A percentile compares a stretch with the other conserved stretches of the same genome.
Evolutionary conservation across 2,797 vertebrate genomes (phyloP).

Genomic region (Premnoplex brunnescens): DNA sequence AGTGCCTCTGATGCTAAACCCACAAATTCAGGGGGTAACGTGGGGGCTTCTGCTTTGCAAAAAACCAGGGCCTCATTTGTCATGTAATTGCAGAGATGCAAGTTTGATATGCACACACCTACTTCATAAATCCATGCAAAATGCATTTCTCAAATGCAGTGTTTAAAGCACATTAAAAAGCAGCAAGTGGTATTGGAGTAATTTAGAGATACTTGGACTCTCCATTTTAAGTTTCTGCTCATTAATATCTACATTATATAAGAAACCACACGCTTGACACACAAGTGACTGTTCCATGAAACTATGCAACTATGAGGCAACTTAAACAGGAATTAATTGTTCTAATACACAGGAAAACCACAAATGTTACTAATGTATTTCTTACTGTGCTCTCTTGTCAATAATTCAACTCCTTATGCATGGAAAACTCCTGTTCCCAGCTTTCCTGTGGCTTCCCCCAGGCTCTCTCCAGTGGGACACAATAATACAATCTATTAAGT

Average conservation of each 20-base stretch:
- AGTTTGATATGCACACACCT: background rate
- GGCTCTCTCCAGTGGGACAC: background rate
- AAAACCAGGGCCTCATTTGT: background rate
- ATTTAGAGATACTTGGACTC: background rate
- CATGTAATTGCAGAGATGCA: background rate
- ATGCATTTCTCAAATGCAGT: background rate
- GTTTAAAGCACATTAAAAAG: background rate
- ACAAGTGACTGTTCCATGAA: background rate
- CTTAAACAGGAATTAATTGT: background rate
- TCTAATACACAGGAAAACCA: background rate
- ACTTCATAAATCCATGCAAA: background rate
- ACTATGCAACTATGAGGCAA: background rate
- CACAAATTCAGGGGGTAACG: background rate
- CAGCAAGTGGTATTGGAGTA: background rate
- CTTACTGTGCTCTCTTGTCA: background rate
- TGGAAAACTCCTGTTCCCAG: background rate
- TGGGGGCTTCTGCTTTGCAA: background rate
- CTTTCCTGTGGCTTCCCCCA: background rate
- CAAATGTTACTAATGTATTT: background rate
- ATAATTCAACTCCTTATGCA: background rate
- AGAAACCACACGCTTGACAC: background rate
- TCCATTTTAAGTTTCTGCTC: background rate
- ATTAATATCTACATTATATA: background rate
- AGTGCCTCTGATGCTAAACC: background rate
- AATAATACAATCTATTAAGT: background rate